Evolutionary conservation across 2,888 invertebrate species (phyloP), one percentile per base, ranked within the genome.

Genomic region (Exocentrus adspersus): DNA sequence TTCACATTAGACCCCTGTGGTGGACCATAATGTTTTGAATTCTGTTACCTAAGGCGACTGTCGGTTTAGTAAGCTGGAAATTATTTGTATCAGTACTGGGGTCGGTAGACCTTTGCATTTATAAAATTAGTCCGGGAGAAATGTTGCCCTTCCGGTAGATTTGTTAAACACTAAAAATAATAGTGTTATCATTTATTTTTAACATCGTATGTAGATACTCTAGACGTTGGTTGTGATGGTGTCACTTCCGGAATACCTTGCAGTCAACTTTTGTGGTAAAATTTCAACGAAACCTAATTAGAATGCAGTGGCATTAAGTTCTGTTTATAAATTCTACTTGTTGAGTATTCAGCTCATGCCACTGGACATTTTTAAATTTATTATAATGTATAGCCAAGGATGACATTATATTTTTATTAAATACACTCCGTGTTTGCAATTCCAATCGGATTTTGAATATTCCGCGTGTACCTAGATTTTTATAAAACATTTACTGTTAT

Each of bases 371-470:
- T 60, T 60, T 32, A 60, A 52, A 51, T 57, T 16, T 57, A 57
- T 57, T 45, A 14, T 60, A 51, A 60, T 60, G 16, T 60, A 60
- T 60, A 17, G 28, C 51, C 51, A 60, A 60, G 60, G 52, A 60
- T 60, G 60, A 60, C 57, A 57, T 57, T 57, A 57, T 57, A 57
- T 57, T 57, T 57, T 57, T 57, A 54, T 57, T 46, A 57, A 56
- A 57, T 57, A 57, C 45, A 32, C 42, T 51, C 16, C 60, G 60
- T 60, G 60, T 17, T 41, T 19, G n/a, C 17, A 51, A 51, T 60
- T 9, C 32, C 20, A 45, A 60, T n/a, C 21, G 9, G n/a, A 16
- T 32, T 46, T 57, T 45, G 43, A 57, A 46, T 57, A 57, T 57
- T 57, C 57, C 46, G 32, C 21, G 46, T 32, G 19, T 57, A n/a